phyloP scores from a whole-genome alignment of 2,113 vertebrate genomes.

The Typhlomys cinereus region DNA sequence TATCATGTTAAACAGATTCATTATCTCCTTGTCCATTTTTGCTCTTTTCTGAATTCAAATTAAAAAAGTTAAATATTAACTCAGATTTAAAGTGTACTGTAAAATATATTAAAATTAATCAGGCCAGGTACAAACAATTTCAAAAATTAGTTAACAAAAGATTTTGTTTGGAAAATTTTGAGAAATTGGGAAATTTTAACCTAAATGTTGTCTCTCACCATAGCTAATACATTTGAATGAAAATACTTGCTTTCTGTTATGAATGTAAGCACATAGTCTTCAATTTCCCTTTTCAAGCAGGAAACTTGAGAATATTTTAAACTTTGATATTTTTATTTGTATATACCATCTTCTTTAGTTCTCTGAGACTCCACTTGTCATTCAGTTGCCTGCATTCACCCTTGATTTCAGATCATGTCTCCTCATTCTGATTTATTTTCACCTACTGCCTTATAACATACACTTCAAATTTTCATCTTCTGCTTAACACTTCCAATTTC shows the following conservation, averaged over 20 bases:
- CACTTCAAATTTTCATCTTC: no score
- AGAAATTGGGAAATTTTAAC: background rate
- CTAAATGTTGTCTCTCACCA: background rate
- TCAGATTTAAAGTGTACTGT: background rate
- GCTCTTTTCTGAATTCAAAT: background rate
- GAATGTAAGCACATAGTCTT: no score
- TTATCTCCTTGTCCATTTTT: background rate
- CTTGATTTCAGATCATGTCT: no score
- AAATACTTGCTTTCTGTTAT: background rate
- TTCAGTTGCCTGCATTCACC: no score
- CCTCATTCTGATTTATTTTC: no score
- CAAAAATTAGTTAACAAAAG: background rate
- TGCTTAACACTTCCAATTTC: no score
- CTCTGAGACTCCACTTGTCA: no score
- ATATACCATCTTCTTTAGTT: no score
- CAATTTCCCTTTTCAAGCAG: no score
- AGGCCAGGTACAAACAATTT: background rate
- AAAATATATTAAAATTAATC: background rate
- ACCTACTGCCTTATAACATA: no score
- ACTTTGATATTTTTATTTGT: no score
- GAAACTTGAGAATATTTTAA: no score
- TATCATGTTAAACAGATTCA: slow-evolving; percentile 10
- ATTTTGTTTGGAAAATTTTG: slow-evolving; percentile 23
- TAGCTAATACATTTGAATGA: slow-evolving; percentile 5
- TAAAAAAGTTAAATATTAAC: background rate